Conservation (phyloP, 1,140 invertebrate genomes). For the Drosophila mauritiana region DNA sequence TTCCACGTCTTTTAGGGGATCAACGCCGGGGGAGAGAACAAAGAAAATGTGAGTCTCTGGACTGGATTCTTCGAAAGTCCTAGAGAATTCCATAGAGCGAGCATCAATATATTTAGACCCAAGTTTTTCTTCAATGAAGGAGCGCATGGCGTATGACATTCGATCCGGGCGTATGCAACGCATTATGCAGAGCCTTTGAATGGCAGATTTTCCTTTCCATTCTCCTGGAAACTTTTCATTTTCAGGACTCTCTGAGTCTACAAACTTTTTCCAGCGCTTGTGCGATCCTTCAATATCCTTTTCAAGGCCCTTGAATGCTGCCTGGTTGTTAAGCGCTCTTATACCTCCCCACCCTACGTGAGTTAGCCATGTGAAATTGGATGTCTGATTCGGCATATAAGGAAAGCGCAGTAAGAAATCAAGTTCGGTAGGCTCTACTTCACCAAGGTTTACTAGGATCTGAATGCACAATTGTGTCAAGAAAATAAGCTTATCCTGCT, state of each 20-base stretch:
- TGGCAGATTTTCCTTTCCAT: slow-evolving; percentile 96
- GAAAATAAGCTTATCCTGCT: slow-evolving; percentile 96
- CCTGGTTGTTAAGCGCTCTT: slow-evolving; percentile 90
- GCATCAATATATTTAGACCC: slow-evolving; percentile 93
- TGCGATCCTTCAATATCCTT: slow-evolving; percentile 96
- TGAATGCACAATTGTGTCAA: slow-evolving; percentile 94
- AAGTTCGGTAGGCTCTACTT: slow-evolving; percentile 90
- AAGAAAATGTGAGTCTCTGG: slow-evolving; percentile 96
- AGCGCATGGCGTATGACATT: slow-evolving; percentile 89
- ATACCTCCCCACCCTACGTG: slow-evolving; percentile 95
- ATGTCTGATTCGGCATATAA: slow-evolving; percentile 87
- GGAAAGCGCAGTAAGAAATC: slow-evolving; percentile 96
- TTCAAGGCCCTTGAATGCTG: slow-evolving; percentile 94
- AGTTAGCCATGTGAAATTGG: slow-evolving; percentile 94
- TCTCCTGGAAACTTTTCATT: slow-evolving; percentile 97
- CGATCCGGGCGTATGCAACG: slow-evolving; percentile 94
- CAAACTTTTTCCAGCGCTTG: slow-evolving; percentile 96
- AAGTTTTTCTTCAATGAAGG: slow-evolving; percentile 94
- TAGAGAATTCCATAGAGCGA: slow-evolving; percentile 91
- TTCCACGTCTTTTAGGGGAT: slow-evolving; percentile 96
- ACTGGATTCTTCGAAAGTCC: slow-evolving; percentile 94
- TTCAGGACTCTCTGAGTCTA: slow-evolving; percentile 96
- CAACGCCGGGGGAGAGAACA: slow-evolving; percentile 97
- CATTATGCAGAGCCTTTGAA: slow-evolving; percentile 96
- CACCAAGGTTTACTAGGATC: slow-evolving; percentile 88